phyloP scores from a whole-genome alignment of 2,113 vertebrate species.

The Nesogale talazaci region DNA sequence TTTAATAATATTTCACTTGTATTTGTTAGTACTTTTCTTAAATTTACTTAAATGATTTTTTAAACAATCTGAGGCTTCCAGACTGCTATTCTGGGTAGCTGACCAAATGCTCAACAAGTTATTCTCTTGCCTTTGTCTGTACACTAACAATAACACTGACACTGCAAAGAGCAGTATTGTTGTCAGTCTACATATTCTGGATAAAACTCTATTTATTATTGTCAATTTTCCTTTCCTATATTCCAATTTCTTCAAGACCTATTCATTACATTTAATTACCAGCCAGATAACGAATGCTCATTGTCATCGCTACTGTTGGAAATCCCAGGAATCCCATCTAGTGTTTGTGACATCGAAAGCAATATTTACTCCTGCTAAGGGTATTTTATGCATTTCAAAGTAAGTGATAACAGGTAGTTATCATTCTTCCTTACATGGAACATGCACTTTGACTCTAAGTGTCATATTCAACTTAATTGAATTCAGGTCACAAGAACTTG shows the following conservation, averaged over 20 bases:
- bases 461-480: not conserved
- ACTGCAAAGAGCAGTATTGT: not conserved
- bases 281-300: not conserved
- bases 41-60: not conserved
- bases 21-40: not conserved
- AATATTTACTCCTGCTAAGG: not conserved
- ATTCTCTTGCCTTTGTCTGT: not conserved
- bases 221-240: not conserved
- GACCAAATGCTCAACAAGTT: not conserved
- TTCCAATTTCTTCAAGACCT: constrained; percentile 9
- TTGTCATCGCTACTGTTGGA: not conserved
- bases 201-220: not conserved
- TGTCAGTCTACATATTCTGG: not conserved
- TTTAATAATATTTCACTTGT: not conserved
- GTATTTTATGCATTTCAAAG: not conserved
- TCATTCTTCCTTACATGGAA: not conserved
- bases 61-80: not conserved
- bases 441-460: not conserved
- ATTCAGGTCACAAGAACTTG: not conserved
- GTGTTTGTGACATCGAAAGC: constrained; percentile 12
- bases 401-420: constrained; percentile 36
- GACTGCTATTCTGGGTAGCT: not conserved
- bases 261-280: not conserved
- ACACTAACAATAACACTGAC: not conserved
- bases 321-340: not conserved